Base-by-base conservation (phyloP, 2,797 vertebrate genomes). In the Argentina silus region DNA sequence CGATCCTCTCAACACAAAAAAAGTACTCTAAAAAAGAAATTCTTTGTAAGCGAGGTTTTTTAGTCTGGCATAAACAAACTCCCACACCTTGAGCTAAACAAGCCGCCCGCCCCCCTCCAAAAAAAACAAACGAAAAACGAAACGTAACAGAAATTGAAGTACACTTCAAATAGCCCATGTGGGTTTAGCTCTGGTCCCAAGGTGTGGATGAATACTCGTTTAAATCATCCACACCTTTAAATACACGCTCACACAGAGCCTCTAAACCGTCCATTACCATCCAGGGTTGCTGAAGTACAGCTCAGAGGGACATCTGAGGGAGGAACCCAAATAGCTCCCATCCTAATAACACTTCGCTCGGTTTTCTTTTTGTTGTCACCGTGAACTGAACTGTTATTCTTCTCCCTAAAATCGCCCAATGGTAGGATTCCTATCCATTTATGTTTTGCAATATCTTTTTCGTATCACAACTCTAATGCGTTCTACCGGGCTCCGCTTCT, bases 71-170 rank as follows among this genome's bases (percentile, higher is more conserved):
- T 12, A 11, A 10, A 17, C 63, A 10, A 45, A n/a, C 1, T 14
- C 44, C 55, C n/a, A 17, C 17, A 56, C 55, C 27, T 36, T 4
- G 27, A 36, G 27, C 27, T 36, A 36, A 36, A 36, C 27, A 36
- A 36, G n/a, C n/a, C n/a, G n/a, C 15, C 12, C 51, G n/a, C 53
- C 53, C 4, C 27, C 27, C 27, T 4, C 4, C 27, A 36, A 36
- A 36, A 36, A 36, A 71, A 19, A 17, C 0, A 50, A 73, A n/a
- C 2, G 44, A 55, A 42, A 21, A 57, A 36, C 50, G 45, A 72
- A 60, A 44, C 59, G 73, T 75, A 71, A 71, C 57, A 59, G 65
- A 74, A 83, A 74, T 73, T 62, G 74, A 74, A 77, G 72, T 82
- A 12, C 64, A 70, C 55, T 76, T 82, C 47, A 80, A 66, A 77